Percentiles rank a stretch among this genome's conserved stretches.
Evolutionary conservation across 2,113 vertebrate species (phyloP).

Genomic region (mouse (Mus musculus)): GRCm39 chr12:27611501-27612000

Average conservation of each 20-base stretch:
- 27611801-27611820: not conserved
- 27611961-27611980: not conserved
- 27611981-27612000: not conserved
- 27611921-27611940: not conserved
- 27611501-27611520: not conserved
- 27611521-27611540: not conserved
- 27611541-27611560: not conserved
- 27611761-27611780: not conserved
- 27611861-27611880: fast-evolving
- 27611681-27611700: not conserved
- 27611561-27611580: not conserved
- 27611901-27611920: not conserved
- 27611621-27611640: not conserved
- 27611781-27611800: not conserved
- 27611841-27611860: not conserved
- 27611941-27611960: not conserved
- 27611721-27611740: not conserved
- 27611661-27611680: not conserved
- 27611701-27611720: not conserved
- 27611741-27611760: not conserved
- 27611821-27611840: not conserved
- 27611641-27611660: too few relatives aligned
- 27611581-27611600: not conserved
- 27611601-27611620: not conserved
- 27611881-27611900: not conserved